Percentiles rank a stretch among this genome's conserved stretches.
phyloP scores from a whole-genome alignment of 64 coral and sea anemone genomes.

The Pocillopora verrucosa region DNA sequence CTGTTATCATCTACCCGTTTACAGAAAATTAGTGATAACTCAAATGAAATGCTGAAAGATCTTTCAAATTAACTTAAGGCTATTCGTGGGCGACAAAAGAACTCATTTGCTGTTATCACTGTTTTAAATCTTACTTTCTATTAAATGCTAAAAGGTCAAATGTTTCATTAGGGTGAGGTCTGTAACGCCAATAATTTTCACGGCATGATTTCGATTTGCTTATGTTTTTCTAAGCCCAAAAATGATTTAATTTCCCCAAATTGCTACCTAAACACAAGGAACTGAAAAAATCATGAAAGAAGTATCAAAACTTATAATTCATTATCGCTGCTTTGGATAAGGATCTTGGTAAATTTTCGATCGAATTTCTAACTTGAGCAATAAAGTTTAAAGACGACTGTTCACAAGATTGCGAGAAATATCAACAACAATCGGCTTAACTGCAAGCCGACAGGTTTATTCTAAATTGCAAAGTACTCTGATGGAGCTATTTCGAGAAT shows the following conservation, averaged over 20 bases:
- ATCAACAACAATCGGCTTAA: neutral
- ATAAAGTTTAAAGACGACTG: neutral
- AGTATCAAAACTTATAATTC: neutral
- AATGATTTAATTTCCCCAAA: neutral
- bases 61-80: slow-evolving; percentile 6
- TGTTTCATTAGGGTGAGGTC: slow-evolving; percentile 25
- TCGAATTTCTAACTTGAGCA: neutral
- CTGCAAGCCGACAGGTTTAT: neutral
- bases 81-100: neutral
- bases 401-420: neutral
- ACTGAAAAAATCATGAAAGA: neutral
- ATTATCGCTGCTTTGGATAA: neutral
- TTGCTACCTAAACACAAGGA: neutral
- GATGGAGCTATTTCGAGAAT: neutral
- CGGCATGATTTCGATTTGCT: neutral
- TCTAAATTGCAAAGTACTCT: neutral
- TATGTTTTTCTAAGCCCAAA: neutral
- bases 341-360: neutral
- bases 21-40: neutral
- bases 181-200: neutral
- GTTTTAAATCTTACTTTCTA: neutral
- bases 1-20: neutral
- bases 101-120: neutral
- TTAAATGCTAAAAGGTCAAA: slow-evolving; percentile 24
- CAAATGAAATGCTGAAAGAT: neutral